Conservation (phyloP, 2,797 vertebrate species). For the Phrynocephalus vlangalii region DNA sequence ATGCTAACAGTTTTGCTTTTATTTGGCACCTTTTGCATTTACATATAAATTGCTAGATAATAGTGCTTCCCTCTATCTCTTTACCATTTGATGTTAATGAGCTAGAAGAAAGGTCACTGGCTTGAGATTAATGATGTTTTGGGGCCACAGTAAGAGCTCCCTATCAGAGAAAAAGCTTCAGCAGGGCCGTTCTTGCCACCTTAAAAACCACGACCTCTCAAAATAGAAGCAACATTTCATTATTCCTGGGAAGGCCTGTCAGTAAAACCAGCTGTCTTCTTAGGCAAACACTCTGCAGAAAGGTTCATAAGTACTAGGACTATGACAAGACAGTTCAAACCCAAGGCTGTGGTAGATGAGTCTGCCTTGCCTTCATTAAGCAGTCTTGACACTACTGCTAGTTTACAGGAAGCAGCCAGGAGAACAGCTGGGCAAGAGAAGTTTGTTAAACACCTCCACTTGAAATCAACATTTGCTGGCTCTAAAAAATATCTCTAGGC, state of each 20-base stretch:
- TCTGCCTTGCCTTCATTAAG: constrained; percentile 17
- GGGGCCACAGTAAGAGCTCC: constrained; percentile 8
- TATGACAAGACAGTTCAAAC: background rate
- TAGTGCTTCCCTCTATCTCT: constrained; percentile 73
- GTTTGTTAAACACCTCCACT: constrained; percentile 8
- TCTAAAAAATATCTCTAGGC: background rate
- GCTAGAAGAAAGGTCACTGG: constrained; percentile 68
- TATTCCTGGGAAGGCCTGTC: background rate
- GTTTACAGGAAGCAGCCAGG: background rate
- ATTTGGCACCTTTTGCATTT: constrained; percentile 74
- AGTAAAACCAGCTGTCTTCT: constrained; percentile 14
- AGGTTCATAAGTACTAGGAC: background rate
- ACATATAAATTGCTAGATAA: constrained; percentile 81
- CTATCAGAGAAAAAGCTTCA: background rate
- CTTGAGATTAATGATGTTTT: constrained; percentile 53
- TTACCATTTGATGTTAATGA: constrained; percentile 71
- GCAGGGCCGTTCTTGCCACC: background rate
- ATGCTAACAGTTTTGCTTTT: constrained; percentile 53
- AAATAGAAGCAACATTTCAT: constrained; percentile 1
- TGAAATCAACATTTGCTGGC: constrained; percentile 13
- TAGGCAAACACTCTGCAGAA: constrained; percentile 4
- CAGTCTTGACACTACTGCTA: background rate
- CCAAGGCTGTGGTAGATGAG: background rate
- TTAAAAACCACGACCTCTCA: constrained; percentile 26
- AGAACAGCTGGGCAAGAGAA: constrained; percentile 11